Evolutionary conservation across 2,888 invertebrate genomes (phyloP).

Genomic region (Hydropsyche betteni): DNA sequence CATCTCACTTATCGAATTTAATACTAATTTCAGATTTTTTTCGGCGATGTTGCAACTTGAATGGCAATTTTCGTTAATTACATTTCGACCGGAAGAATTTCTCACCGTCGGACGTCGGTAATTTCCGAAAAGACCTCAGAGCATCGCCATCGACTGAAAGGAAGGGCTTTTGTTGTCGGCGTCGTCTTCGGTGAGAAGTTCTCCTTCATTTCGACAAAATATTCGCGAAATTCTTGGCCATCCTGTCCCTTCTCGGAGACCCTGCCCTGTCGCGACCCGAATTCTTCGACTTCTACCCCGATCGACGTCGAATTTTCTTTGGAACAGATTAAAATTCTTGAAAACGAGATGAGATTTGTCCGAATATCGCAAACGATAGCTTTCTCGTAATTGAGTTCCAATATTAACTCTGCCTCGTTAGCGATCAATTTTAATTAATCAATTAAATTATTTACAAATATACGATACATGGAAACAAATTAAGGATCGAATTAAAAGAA

Average conservation of each 20-base stretch:
- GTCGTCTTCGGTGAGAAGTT: slow-evolving; percentile 20
- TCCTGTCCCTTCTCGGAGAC: neutral
- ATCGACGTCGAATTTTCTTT: slow-evolving; percentile 19
- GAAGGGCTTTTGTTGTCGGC: slow-evolving; percentile 34
- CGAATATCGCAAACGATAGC: neutral
- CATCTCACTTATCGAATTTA: neutral
- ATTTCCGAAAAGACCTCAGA: slow-evolving; percentile 13
- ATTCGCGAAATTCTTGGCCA: slow-evolving; percentile 27
- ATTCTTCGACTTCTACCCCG: slow-evolving; percentile 16
- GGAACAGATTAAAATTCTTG: slow-evolving; percentile 17
- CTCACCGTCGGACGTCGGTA: slow-evolving; percentile 22
- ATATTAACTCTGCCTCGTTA: too few relatives aligned
- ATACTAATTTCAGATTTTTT: neutral
- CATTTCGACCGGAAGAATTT: slow-evolving; percentile 38
- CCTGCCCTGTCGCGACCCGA: neutral
- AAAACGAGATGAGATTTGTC: neutral
- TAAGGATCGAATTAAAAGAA: too few relatives aligned
- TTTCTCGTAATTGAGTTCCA: too few relatives aligned
- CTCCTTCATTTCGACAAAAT: slow-evolving; percentile 15
- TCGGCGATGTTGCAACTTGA: neutral
- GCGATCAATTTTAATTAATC: too few relatives aligned
- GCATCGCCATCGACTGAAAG: neutral
- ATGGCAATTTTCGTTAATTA: slow-evolving; percentile 28
- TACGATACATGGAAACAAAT: too few relatives aligned
- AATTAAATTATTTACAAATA: too few relatives aligned